Evolutionary conservation across 2,113 vertebrate species (phyloP), one percentile per base, ranked within the genome.

Genomic region (Rhea pennata): DNA sequence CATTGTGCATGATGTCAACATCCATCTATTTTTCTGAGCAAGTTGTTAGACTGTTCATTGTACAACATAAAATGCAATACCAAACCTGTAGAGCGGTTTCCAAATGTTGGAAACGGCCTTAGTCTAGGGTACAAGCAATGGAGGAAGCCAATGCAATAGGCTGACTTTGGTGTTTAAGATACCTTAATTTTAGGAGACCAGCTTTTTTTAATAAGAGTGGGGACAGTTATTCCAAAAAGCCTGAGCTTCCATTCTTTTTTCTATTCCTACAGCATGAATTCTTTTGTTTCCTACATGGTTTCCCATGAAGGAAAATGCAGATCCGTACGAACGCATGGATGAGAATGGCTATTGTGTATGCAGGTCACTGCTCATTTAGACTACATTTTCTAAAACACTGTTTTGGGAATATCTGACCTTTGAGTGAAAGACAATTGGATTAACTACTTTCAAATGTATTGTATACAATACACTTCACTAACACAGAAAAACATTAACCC

Each of bases 381-480:
- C 50, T 87, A 23, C 15, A 4, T 67, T 58, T 72, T 48, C 80
- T 82, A 19, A 66, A 90, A 54, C 0, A 1, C 42, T 36, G 21
- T 85, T 88, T 80, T 0, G 4, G 72, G 71, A 80, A 59, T 73
- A 65, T 36, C 31, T 65, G 58, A 88, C 58, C 71, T 83, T 59
- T 84, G 75, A 77, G 69, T 48, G 50, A 78, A 85, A 88, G 72
- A 29, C 53, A 62, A 80, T 65, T 70, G 83, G 72, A 83, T 96
- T 61, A 80, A 46, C 21, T 76, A 58, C 67, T 90, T 81, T 89
- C 48, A 83, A 66, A 13, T 53, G 33, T 16, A 31, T 67, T 87
- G 26, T 17, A 46, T 58, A 26, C 79, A 59, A 33, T 19, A 17
- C 42, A 26, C 17, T 85, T 27, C 4, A 10, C 42, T 21, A n/a